Evolutionary conservation across 2,888 invertebrate genomes (phyloP), one percentile per base, ranked within the genome.

Genomic region (Adela reaumurella): DNA sequence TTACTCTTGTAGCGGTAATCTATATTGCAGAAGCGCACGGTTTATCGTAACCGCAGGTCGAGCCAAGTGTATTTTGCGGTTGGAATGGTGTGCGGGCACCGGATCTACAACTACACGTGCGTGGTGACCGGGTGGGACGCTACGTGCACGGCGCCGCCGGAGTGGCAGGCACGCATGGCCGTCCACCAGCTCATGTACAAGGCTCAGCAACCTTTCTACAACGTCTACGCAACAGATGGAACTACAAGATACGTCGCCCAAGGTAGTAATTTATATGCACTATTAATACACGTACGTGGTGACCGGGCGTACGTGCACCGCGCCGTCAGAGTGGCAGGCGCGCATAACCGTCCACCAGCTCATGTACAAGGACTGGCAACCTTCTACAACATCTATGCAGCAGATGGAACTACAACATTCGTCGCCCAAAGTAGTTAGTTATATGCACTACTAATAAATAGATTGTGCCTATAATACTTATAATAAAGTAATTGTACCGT

Each of bases 71-170:
- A 73, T 55, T 89, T 73, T 61, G 85, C 87, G 1, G 82, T 90
- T 17, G 90, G 90, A 3, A 83, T 89, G 83, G 81, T 89, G 17
- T 87, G 89, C 81, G 79, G 68, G 48, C 88, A 90, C 60, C 74
- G 74, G 55, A 65, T 77, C 45, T 81, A 83, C 52, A 67, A 83
- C 52, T 89, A 88, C 59, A 68, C 69, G 43, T 88, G 89, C 62
- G 84, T 90, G 3, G 83, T 91, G 35, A 83, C 81, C 53, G 88
- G 85, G 45, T 91, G 90, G 90, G 87, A 89, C 61, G 56, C 63
- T 0, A 59, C 61, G 1, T 85, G 84, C 62, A 63, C 73, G 50
- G 81, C 80, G 1, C 70, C 78, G 1, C 58, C 63, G 6, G 81
- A 81, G 43, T 84, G 85, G 84, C 81, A 82, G 51, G 59, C 62